Evolutionary conservation across 2,888 invertebrate species (phyloP).

Genomic region (Eledone cirrhosa): DNA sequence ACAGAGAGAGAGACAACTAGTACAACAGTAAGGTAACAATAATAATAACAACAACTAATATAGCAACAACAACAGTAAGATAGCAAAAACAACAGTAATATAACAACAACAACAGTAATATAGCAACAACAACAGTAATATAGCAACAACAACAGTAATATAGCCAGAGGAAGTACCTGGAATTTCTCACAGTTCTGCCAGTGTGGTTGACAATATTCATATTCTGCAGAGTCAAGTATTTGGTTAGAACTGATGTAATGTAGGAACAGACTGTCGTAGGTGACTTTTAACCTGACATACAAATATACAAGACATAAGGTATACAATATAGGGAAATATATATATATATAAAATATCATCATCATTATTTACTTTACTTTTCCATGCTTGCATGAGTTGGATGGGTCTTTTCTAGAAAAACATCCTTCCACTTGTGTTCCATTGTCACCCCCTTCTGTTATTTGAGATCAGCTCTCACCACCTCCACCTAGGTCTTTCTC

Average conservation of each 20-base stretch:
- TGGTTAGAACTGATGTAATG: conserved; percentile 77
- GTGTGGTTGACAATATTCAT: conserved; percentile 47
- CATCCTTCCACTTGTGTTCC: no score
- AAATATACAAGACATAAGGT: conserved; percentile 5
- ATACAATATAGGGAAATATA: neutral
- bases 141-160: neutral
- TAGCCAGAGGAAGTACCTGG: conserved; percentile 40
- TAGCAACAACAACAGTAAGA: neutral
- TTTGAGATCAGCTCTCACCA: no score
- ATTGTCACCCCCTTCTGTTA: no score
- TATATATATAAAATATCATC: no score
- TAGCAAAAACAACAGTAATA: neutral
- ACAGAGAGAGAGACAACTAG: no score
- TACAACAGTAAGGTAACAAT: neutral
- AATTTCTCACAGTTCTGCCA: conserved; percentile 39
- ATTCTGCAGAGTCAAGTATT: conserved; percentile 60
- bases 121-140: neutral
- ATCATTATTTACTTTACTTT: no score
- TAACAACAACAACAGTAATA: neutral
- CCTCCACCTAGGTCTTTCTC: no score
- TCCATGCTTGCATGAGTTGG: no score
- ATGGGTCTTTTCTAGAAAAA: no score
- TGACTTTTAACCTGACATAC: conserved; percentile 77
- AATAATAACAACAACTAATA: neutral
- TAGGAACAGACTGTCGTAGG: conserved; percentile 83